Evolutionary conservation across 2,797 vertebrate species (phyloP), one percentile per base, ranked within the genome.

Genomic region (Knipowitschia caucasica): DNA sequence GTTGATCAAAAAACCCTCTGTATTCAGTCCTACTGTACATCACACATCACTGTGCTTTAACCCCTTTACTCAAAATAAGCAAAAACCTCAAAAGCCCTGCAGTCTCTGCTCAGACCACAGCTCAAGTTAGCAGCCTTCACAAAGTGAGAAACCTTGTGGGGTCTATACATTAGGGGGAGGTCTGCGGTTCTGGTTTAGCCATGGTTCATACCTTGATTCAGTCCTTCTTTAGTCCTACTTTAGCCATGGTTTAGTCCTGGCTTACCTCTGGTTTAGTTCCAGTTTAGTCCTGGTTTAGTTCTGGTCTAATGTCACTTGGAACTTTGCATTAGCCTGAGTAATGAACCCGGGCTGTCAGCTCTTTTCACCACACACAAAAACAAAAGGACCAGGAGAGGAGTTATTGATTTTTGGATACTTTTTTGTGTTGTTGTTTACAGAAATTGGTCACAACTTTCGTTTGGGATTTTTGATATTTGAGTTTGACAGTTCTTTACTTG

Each of bases 371-470:
- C n/a, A 20, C 36, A 20, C 36, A 39, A 21, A 39, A 39, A 39
- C 18, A 39, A 1, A 10, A 20, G 36, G 21, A 39, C 20, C 15
- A 1, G 9, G 18, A 39, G 36, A 39, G 1, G 18, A 21, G 18
- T 39, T n/a, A 39, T 39, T 39, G 36, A 39, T 39, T 39, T 39
- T 39, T 39, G 12, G n/a, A n/a, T n/a, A n/a, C n/a, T n/a, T n/a
- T n/a, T n/a, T n/a, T n/a, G n/a, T n/a, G n/a, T n/a, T n/a, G n/a
- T n/a, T n/a, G n/a, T n/a, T n/a, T 11, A 21, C 36, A 39, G 36
- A 39, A 39, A 39, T 20, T 20, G 5, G 18, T 39, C 17, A 39
- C 36, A 39, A 39, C 10, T 39, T 20, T 39, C 18, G 12, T 39
- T 39, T 20, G 21, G 36, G 8, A n/a, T 18, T 21, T 33, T 21